These are phyloP conservation scores for Pocillopora verrucosa DNA, from an alignment of 64 coral and sea anemone species.

Conservation along the genomic window DNA sequence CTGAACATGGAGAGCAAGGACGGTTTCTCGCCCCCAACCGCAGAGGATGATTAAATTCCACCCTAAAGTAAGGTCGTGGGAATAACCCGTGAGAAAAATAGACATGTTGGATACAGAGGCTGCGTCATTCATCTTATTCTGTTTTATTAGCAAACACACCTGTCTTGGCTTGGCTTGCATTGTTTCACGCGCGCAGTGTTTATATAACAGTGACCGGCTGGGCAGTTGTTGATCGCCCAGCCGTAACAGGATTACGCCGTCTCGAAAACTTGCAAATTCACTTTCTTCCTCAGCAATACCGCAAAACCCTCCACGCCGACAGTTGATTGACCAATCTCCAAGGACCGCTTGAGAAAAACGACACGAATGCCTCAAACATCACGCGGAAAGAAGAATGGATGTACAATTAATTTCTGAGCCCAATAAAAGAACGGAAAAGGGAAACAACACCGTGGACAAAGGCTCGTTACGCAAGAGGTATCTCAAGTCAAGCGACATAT, in stretches of 20 bases:
- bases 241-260: conserved; percentile 19
- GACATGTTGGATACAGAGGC: background rate
- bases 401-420: background rate
- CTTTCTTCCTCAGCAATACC: background rate
- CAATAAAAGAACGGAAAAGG: background rate
- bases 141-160: conserved; percentile 24
- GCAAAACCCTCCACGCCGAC: background rate
- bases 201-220: conserved; percentile 11
- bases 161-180: background rate
- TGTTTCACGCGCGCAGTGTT: background rate
- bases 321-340: background rate
- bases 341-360: too few relatives aligned
- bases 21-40: background rate
- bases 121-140: background rate
- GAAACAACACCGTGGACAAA: background rate
- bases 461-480: background rate
- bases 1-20: background rate
- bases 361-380: too few relatives aligned
- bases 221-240: background rate
- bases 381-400: background rate
- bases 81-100: conserved; percentile 25
- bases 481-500: background rate
- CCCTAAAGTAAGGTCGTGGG: conserved; percentile 16
- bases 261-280: conserved; percentile 53
- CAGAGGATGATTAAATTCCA: background rate